These are phyloP conservation scores for Tadarida brasiliensis DNA, from an alignment of 2,797 vertebrate genomes.

Conservation along the genomic window DNA sequence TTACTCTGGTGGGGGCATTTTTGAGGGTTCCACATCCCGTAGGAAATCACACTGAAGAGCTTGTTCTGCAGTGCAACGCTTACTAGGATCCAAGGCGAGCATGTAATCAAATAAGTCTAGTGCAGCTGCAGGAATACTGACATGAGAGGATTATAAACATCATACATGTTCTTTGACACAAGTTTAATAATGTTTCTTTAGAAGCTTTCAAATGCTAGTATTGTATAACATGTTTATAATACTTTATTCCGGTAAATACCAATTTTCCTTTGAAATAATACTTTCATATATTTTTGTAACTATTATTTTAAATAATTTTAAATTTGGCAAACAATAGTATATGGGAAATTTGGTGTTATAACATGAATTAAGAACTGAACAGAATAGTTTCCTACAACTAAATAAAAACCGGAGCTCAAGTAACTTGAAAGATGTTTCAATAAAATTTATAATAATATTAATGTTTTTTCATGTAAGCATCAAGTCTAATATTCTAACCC, in stretches of 20 bases:
- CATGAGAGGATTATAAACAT: conserved; percentile 64
- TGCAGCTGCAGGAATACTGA: conserved; percentile 94
- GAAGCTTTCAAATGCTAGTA: background rate
- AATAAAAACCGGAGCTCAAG: conserved; percentile 70
- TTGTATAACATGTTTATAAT: background rate
- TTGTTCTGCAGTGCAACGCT: conserved; percentile 97
- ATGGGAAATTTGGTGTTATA: background rate
- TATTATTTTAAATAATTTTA: conserved; percentile 29
- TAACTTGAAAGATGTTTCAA: conserved; percentile 65
- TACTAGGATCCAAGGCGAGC: conserved; percentile 98
- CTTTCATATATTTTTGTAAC: conserved; percentile 27
- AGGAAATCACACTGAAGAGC: conserved; percentile 97
- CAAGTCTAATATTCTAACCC: conserved; percentile 15
- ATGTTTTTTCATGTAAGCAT: conserved; percentile 33
- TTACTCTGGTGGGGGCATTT: conserved; percentile 99
- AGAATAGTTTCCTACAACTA: conserved; percentile 54
- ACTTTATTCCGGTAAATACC: conserved; percentile 10
- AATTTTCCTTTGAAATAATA: conserved; percentile 40
- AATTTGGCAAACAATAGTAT: background rate
- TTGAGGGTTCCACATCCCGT: conserved; percentile 96
- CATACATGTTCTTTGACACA: conserved; percentile 30
- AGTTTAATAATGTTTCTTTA: conserved; percentile 28
- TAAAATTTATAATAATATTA: conserved; percentile 61
- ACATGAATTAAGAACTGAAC: conserved; percentile 58
- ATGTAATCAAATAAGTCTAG: conserved; percentile 99